phyloP scores from a whole-genome alignment of 2,888 invertebrate species.

The Noctua comes region DNA sequence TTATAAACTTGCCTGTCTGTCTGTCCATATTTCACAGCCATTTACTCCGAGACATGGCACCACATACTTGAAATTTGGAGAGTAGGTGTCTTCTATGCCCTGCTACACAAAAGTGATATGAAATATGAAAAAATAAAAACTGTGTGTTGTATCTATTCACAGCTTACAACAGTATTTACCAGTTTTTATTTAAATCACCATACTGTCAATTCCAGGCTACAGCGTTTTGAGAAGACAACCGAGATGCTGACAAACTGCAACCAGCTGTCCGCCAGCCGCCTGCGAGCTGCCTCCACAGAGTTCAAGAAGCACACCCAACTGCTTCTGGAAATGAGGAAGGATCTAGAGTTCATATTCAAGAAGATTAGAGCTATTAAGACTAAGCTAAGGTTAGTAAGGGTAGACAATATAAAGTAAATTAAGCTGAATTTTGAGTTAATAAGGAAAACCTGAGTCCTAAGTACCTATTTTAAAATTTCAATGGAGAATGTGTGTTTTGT shows the following conservation, averaged over 20 bases:
- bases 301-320: constrained; percentile 97
- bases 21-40: no score
- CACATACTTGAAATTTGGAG: no score
- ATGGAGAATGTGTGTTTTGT: background rate
- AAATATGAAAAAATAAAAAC: no score
- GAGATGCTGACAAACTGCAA: constrained; percentile 99
- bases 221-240: constrained; percentile 99
- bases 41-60: no score
- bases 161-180: background rate
- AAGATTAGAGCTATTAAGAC: constrained; percentile 96
- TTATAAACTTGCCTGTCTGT: no score
- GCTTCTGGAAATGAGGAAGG: constrained; percentile 97
- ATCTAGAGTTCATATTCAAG: constrained; percentile 98
- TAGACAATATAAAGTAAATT: background rate
- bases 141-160: no score
- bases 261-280: constrained; percentile 96
- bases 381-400: constrained; percentile 91
- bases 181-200: background rate
- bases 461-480: background rate
- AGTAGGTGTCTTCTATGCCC: no score
- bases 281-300: constrained; percentile 96
- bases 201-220: constrained; percentile 92
- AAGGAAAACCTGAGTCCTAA: background rate
- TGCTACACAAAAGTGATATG: no score
- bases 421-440: background rate